phyloP scores from a whole-genome alignment of 35 echinoderm and acorn worm species.

The Chiridota heheva region DNA sequence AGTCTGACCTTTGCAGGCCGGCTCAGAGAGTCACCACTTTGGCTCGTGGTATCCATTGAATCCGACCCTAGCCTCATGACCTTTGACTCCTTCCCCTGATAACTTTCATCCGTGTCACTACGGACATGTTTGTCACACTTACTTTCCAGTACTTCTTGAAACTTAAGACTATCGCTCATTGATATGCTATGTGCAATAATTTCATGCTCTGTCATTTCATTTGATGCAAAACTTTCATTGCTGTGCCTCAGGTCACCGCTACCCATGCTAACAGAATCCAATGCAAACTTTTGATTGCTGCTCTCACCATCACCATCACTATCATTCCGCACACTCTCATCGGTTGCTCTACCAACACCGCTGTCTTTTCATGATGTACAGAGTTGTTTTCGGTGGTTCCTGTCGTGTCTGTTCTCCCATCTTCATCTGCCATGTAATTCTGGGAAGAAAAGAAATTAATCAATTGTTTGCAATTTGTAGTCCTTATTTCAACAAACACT shows the following conservation, averaged over 20 bases:
- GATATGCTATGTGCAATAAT: slow-evolving; percentile 74
- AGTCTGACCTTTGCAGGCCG: slow-evolving; percentile 42
- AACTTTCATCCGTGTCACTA: slow-evolving; percentile 96
- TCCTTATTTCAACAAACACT: too few relatives aligned
- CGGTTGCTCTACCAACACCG: slow-evolving; percentile 90
- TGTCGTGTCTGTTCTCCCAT: slow-evolving; percentile 86
- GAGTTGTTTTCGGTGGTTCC: slow-evolving; percentile 93
- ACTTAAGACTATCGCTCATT: slow-evolving; percentile 91
- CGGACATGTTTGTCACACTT: slow-evolving; percentile 97
- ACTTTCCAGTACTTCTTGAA: slow-evolving; percentile 81
- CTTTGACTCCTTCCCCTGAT: slow-evolving; percentile 91
- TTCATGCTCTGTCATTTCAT: slow-evolving; percentile 74
- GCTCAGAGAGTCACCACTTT: slow-evolving; percentile 85
- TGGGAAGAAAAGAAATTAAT: slow-evolving; percentile 4
- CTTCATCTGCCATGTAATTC: slow-evolving; percentile 73
- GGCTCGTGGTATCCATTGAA: slow-evolving; percentile 95
- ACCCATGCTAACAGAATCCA: slow-evolving; percentile 63
- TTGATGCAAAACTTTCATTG: slow-evolving; percentile 97
- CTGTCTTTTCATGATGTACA: slow-evolving; percentile 96
- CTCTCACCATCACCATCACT: slow-evolving; percentile 58
- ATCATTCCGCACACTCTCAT: slow-evolving; percentile 87
- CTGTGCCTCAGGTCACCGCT: slow-evolving; percentile 90
- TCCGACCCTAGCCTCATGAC: slow-evolving; percentile 94
- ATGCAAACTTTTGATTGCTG: slow-evolving; percentile 60
- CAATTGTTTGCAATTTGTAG: too few relatives aligned